Conservation (phyloP, 2,113 vertebrate species). For the Sebastes fasciatus region DNA sequence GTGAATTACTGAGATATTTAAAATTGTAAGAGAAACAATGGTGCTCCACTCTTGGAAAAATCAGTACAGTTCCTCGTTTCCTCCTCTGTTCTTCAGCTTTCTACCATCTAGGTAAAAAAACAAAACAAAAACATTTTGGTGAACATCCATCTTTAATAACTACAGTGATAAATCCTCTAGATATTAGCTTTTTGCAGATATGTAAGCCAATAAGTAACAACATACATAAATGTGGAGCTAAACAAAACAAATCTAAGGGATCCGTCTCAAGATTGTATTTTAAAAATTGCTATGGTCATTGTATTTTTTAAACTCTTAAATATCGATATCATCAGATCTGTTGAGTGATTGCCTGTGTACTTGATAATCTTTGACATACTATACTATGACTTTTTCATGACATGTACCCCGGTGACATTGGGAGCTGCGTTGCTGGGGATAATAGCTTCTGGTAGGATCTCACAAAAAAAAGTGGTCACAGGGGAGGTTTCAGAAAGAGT, state of each 20-base stretch:
- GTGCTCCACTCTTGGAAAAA: slow-evolving; percentile 83
- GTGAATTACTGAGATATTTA: slow-evolving; percentile 91
- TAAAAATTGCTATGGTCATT: not conserved
- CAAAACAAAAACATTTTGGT: slow-evolving; percentile 10
- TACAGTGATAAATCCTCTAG: not conserved
- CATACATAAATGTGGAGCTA: not conserved
- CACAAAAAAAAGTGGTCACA: too few relatives aligned
- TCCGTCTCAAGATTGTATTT: not conserved
- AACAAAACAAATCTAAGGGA: not conserved
- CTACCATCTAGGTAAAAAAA: slow-evolving; percentile 88
- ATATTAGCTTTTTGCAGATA: not conserved
- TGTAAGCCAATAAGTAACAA: not conserved
- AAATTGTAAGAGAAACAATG: slow-evolving; percentile 87
- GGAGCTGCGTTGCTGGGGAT: too few relatives aligned
- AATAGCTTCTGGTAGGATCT: too few relatives aligned
- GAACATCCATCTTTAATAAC: not conserved
- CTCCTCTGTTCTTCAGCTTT: slow-evolving; percentile 91
- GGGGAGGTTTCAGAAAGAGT: too few relatives aligned
- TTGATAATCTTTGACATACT: too few relatives aligned
- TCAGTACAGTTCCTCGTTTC: slow-evolving; percentile 75
- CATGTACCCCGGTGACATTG: too few relatives aligned
- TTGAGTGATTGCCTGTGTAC: not conserved
- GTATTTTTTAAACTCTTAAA: not conserved
- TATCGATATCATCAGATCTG: not conserved
- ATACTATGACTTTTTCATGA: too few relatives aligned